Base-by-base conservation (phyloP, 2,888 invertebrate genomes). In the Coenonympha arcania region DNA sequence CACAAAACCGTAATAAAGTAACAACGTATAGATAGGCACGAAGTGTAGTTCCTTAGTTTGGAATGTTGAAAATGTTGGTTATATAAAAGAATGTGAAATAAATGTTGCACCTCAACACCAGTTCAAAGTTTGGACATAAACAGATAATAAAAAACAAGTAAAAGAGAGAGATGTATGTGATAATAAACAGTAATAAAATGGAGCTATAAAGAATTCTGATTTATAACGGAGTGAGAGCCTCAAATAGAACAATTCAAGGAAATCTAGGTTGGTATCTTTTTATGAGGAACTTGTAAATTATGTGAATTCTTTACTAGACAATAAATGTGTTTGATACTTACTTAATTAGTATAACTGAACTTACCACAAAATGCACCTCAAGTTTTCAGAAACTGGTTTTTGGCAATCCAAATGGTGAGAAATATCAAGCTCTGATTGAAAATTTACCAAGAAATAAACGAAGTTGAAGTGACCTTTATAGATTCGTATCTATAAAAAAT, bases 171-270 rank as follows among this genome's bases (percentile, higher is more conserved):
- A 50, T 45, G 24, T 34, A 55, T 55, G 52, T 47, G 52, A 55
- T 50, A 50, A 52, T 50, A 55, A 52, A 55, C 52, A 55, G 50
- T 37, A 53, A 55, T 53, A 55, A 52, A 55, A 41, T 39, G 52
- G 41, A 50, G 50, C 43, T 26, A 46, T 53, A 55, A 54, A 56
- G 28, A 48, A 54, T 50, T 42, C 40, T 50, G 37, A 53, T 48
- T 52, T 47, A 53, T 50, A 48, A 55, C 31, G 31, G 44, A 55
- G 45, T 34, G 43, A 52, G 49, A 40, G 43, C 31, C 20, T n/a
- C 46, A 49, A 48, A 39, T 50, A 50, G 47, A 50, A 26, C 42
- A 6, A 48, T 48, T 48, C 47, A 33, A 37, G 26, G 47, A 49
- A 50, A 40, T 6, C 37, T 37, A 6, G 37, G n/a, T 20, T 13